A percentile compares a stretch with the other conserved stretches of the same genome.
Evolutionary conservation across 2,888 invertebrate species (phyloP).

Genomic region (Cheilosia vulpina): DNA sequence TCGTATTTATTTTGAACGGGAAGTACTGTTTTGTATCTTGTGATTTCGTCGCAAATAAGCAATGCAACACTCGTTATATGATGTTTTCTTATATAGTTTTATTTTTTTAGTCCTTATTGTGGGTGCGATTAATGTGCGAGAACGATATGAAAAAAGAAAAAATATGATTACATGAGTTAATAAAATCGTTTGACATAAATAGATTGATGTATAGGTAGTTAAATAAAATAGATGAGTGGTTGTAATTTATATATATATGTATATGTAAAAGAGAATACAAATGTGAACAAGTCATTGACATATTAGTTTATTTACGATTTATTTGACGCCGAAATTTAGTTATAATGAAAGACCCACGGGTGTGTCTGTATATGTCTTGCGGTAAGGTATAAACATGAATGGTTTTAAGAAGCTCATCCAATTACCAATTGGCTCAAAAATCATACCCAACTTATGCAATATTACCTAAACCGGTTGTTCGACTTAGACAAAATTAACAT

Average conservation of each 20-base stretch:
- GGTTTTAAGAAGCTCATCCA: background rate
- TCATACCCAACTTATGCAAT: too few species aligned
- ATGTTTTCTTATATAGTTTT: conserved; percentile 65
- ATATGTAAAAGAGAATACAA: conserved; percentile 16
- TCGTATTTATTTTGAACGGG: conserved; percentile 54
- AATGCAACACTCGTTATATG: conserved; percentile 78
- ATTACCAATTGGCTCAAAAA: conserved; percentile 2
- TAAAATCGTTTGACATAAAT: conserved; percentile 61
- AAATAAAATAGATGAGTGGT: conserved; percentile 33
- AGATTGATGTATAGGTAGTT: conserved; percentile 51
- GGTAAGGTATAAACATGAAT: background rate
- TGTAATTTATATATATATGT: background rate
- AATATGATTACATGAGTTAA: conserved; percentile 70
- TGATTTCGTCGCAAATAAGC: conserved; percentile 78
- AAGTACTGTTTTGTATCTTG: conserved; percentile 76
- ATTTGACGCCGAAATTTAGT: background rate
- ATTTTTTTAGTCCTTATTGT: conserved; percentile 77
- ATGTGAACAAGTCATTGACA: conserved; percentile 17
- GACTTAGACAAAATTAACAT: too few species aligned
- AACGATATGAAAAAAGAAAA: conserved; percentile 76
- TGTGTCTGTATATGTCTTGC: conserved; percentile 10
- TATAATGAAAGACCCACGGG: background rate
- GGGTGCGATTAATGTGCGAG: conserved; percentile 75
- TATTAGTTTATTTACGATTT: conserved; percentile 1
- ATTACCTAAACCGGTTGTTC: background rate